Evolutionary conservation across 2,113 vertebrate species (phyloP).

Genomic region (Labeo catla): DNA sequence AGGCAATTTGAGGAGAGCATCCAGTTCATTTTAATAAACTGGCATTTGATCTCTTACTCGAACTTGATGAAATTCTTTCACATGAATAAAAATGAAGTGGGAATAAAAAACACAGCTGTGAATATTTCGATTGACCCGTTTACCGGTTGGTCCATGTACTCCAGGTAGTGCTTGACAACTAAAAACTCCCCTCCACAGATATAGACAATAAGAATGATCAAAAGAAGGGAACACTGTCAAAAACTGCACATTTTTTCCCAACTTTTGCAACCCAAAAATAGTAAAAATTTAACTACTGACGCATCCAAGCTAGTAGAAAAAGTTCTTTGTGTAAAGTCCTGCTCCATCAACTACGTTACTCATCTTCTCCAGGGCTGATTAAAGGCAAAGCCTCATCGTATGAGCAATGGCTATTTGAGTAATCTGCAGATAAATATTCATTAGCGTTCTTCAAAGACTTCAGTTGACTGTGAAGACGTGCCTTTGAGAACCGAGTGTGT

Average conservation of each 20-base stretch:
- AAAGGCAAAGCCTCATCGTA: not conserved
- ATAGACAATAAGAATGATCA: not conserved
- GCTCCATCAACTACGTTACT: not conserved
- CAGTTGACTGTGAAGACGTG: slow-evolving; percentile 22
- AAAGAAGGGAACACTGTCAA: not conserved
- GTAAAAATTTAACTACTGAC: not conserved
- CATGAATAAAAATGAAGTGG: slow-evolving; percentile 12
- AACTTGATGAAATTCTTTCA: slow-evolving; percentile 19
- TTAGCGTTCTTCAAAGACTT: slow-evolving; percentile 27
- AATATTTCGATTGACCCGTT: not conserved
- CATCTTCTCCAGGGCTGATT: slow-evolving; percentile 19
- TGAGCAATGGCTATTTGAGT: slow-evolving; percentile 32
- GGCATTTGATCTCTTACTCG: slow-evolving; percentile 12
- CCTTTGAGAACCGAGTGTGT: slow-evolving; percentile 49
- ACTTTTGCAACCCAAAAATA: too few relatives aligned
- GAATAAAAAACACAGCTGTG: not conserved
- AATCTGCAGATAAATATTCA: slow-evolving; percentile 45
- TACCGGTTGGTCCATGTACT: not conserved
- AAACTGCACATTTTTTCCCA: not conserved
- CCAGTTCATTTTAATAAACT: slow-evolving; percentile 10
- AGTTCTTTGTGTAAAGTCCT: not conserved
- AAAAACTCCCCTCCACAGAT: not conserved
- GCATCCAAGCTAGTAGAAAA: not conserved
- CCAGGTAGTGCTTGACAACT: not conserved
- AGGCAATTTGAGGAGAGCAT: not conserved